Evolutionary conservation across 2,797 vertebrate species (phyloP).

Genomic region (Dendrocincla tyrannina): DNA sequence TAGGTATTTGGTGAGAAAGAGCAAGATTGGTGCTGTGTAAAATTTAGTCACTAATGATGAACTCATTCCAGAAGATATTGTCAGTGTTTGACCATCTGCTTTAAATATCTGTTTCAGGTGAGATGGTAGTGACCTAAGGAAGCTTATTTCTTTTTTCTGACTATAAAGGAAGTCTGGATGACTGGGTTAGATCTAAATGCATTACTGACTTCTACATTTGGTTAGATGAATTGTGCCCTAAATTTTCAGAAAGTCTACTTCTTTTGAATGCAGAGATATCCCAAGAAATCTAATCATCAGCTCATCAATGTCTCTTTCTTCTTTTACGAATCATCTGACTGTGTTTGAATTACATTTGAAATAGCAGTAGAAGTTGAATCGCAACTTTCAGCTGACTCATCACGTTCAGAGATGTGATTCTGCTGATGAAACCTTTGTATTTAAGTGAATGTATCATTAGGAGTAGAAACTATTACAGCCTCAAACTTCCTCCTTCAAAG

Average conservation of each 20-base stretch:
- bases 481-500: background rate
- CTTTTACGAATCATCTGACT: conserved; percentile 21
- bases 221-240: background rate
- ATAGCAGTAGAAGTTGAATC: conserved; percentile 9
- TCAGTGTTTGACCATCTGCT: background rate
- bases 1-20: background rate
- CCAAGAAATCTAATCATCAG: conserved; percentile 42
- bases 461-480: background rate
- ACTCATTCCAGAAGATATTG: background rate
- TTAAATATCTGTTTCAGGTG: background rate
- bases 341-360: conserved; percentile 32
- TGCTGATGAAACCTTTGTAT: conserved; percentile 62
- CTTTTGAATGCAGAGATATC: background rate
- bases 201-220: background rate
- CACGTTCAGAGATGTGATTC: background rate
- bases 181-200: background rate
- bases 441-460: conserved; percentile 56
- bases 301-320: conserved; percentile 52
- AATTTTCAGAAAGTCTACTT: background rate
- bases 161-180: background rate
- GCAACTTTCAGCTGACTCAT: conserved; percentile 59
- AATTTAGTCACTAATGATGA: background rate
- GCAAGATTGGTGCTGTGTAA: background rate
- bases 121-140: background rate
- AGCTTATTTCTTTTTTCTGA: background rate